Evolutionary conservation across 2,888 invertebrate genomes (phyloP), one percentile per base, ranked within the genome.

Genomic region (Epinotia nisella): DNA sequence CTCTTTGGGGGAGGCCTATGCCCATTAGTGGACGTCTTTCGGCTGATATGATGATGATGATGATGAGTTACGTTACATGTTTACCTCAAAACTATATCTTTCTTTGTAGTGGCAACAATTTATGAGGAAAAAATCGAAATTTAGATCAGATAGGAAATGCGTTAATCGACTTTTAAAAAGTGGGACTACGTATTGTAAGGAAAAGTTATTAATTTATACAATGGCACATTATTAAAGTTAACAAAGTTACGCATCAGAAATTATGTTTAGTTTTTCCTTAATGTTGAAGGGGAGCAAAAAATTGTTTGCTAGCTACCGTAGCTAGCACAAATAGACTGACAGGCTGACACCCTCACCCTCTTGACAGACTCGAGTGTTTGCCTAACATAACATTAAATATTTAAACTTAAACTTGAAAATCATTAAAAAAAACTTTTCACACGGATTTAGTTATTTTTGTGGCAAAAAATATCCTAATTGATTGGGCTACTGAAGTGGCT

Each of bases 221-320:
- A 67, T 15, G n/a, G n/a, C 24, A 29, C 29, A 51, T 29, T 5
- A 35, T 21, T 39, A 17, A 55, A 70, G 29, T 70, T 45, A 71
- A 59, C 35, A 19, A 29, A 35, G 55, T 71, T 39, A 71, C 21
- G 45, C 60, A n/a, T 61, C 39, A 49, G 15, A 49, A 49, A 71
- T 53, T 61, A 61, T 61, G 53, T 53, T 41, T 17, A 39, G 17
- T 55, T 62, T 49, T 65, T 71, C 24, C 55, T 58, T 3, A 45
- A 45, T 41, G 29, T 21, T 15, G 29, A 55, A 74, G 75, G 79
- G 78, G 79, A 74, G 76, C 73, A 78, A 68, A 59, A 76, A 78
- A 83, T 81, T 76, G 70, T 51, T 76, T 87, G 80, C 89, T 87
- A 89, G 89, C 87, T 68, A 83, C 87, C 79, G 90, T 88, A 90